Base-by-base conservation (phyloP, 2,797 vertebrate genomes). In the Falco cherrug region DNA sequence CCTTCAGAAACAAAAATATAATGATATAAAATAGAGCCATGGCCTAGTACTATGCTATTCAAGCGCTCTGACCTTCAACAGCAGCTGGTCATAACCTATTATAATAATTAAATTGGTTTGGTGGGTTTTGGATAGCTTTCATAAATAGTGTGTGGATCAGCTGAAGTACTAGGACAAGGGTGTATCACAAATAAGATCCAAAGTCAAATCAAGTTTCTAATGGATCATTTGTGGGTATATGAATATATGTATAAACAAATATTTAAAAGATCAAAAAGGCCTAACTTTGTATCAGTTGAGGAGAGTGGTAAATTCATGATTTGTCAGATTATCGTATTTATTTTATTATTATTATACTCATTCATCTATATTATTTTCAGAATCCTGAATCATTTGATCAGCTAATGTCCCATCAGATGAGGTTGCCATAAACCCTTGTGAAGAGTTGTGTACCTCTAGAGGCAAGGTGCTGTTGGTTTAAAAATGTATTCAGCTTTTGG, bases 1-100 rank as follows among this genome's bases (percentile, higher is more conserved):
- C 57, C 31, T 92, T 91, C 54, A 95, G 75, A 92, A 96, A 41
- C 39, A 25, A 26, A 93, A 65, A 22, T n/a, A 31, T 47, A 84
- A n/a, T 31, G n/a, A 39, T 17, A 12, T 61, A 37, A 82, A 93
- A 54, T 60, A 73, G 50, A 82, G 7, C 28, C 84, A 19, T 47
- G 35, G 24, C n/a, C 53, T 67, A 24, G 14, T 47, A 4, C 31
- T 59, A 5, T 50, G 57, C 19, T 92, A 2, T 35, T 83, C 73
- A 86, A 86, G 61, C 51, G 37, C 48, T 93, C 64, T 67, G 87
- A 87, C 45, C 70, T 75, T 90, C 69, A 60, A 11, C 5, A 92
- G 47, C 29, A 78, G 63, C 79, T 85, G 63, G 26, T 12, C 43
- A 54, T 56, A 73, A 63, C 39, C 53, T 87, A n/a, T 20, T 41